A percentile compares a stretch with the other conserved stretches of the same genome.
Evolutionary conservation across 2,797 vertebrate genomes (phyloP).

Genomic region (Schizopygopsis pylzovi): DNA sequence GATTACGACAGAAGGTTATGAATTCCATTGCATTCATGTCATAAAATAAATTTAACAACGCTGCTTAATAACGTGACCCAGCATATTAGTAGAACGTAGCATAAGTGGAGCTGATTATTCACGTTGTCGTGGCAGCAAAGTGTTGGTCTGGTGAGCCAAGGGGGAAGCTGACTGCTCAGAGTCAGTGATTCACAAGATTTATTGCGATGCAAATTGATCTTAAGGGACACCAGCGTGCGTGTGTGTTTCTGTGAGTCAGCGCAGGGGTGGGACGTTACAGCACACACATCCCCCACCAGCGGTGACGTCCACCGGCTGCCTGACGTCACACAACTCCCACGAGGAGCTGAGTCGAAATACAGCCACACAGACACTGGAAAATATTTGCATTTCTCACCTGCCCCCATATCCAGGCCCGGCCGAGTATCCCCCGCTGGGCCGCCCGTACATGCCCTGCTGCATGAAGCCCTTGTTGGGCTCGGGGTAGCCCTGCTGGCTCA

Average conservation of each 20-base stretch:
- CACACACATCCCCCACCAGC: conserved; percentile 25
- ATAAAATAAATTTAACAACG: not conserved
- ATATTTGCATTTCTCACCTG: conserved; percentile 67
- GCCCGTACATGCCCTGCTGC: conserved; percentile 87
- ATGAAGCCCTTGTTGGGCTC: conserved; percentile 87
- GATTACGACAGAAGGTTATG: conserved; percentile 1
- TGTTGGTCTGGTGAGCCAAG: conserved; percentile 37
- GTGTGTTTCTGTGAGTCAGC: conserved; percentile 52
- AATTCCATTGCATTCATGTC: not conserved
- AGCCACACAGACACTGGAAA: conserved; percentile 5
- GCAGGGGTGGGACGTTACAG: conserved; percentile 49
- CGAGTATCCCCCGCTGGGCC: conserved; percentile 76
- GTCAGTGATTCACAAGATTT: conserved; percentile 55
- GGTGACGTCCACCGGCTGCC: conserved; percentile 16
- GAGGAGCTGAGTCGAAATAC: not conserved
- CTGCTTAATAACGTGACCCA: conserved; percentile 27
- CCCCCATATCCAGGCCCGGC: conserved; percentile 71
- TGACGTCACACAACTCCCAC: conserved; percentile 37
- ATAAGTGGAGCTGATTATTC: conserved; percentile 46
- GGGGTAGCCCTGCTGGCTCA: conserved; percentile 88
- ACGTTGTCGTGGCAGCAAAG: conserved; percentile 47
- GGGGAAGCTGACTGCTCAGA: conserved; percentile 51
- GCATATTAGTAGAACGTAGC: conserved; percentile 24
- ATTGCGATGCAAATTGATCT: conserved; percentile 62
- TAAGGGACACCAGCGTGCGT: conserved; percentile 7